phyloP scores from a whole-genome alignment of 2,888 invertebrate species.

The Saturnia pavonia region DNA sequence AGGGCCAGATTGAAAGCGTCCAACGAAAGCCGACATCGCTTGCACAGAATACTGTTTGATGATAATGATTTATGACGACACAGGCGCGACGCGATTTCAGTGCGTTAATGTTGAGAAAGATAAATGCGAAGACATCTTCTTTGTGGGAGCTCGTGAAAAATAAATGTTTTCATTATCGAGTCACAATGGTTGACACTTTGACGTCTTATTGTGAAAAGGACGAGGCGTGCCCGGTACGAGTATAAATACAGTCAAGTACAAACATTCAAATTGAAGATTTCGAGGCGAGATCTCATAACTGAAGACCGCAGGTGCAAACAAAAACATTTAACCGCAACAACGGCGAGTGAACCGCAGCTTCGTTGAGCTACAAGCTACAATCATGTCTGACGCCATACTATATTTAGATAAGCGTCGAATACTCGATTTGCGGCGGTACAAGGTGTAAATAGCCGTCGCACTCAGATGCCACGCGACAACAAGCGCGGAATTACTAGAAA shows the following conservation, averaged over 20 bases:
- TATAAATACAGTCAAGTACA: constrained; percentile 32
- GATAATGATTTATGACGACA: constrained; percentile 79
- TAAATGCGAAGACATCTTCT: constrained; percentile 68
- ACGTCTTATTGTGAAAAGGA: constrained; percentile 31
- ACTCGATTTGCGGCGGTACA: constrained; percentile 62
- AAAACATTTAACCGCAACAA: constrained; percentile 64
- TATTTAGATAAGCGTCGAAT: constrained; percentile 61
- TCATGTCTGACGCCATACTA: constrained; percentile 65
- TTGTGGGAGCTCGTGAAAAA: constrained; percentile 53
- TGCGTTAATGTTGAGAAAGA: constrained; percentile 71
- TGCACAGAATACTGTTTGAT: constrained; percentile 66
- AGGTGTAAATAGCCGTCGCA: constrained; percentile 57
- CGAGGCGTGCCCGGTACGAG: constrained; percentile 26
- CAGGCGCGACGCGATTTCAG: constrained; percentile 71
- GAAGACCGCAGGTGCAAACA: constrained; percentile 65
- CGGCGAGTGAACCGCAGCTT: constrained; percentile 58
- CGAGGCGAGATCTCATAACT: constrained; percentile 49
- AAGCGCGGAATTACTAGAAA: constrained; percentile 45
- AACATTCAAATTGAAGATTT: constrained; percentile 33
- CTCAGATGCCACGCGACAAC: constrained; percentile 49
- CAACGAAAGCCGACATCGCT: constrained; percentile 71
- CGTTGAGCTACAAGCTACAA: constrained; percentile 53
- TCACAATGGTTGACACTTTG: constrained; percentile 40
- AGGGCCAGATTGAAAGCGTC: constrained; percentile 76
- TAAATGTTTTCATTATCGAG: constrained; percentile 38